Base-by-base conservation (phyloP, 2,113 vertebrate genomes). In the Sylvilagus bachmani region DNA sequence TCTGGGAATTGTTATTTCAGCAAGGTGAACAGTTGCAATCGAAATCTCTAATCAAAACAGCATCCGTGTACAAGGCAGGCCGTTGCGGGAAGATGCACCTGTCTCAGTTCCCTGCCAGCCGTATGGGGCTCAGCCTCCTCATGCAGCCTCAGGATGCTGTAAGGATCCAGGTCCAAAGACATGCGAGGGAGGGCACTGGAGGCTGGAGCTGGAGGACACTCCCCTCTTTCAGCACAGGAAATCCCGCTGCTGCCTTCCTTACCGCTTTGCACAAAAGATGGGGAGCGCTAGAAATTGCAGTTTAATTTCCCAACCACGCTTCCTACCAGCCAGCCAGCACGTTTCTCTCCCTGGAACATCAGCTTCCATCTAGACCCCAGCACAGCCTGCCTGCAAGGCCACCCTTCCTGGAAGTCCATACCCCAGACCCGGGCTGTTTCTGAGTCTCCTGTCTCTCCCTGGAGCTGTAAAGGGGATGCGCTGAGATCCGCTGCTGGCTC, bases 401-500 rank as follows among this genome's bases (percentile, higher is more conserved):
- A 12, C 25, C 69, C 69, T 49, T 53, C 92, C 49, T 27, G 10
- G 51, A 58, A 29, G 74, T 49, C 66, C 25, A 6, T 5, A 2
- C 64, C 0, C 84, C 95, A 93, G 71, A 66, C 94, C 90, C 86
- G 29, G 10, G 12, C 10, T 13, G 9, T 10, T 25, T 80, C 7
- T 21, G 31, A 19, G 16, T 38, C n/a, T 69, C 67, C 25, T 1
- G 31, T 7, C 74, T 51, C 49, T 81, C 67, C n/a, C 84, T 10
- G 10, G 61, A 77, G 87, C 64, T 69, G 89, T 49, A 84, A 96
- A 88, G 85, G 77, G 74, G 66, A 36, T 93, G 78, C 97, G 97
- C 95, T 92, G 85, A 96, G 96, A 97, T 91, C 96, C 93, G 93
- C 95, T 96, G 96, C 97, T 96, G 95, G 96, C 96, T 94, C 95